These are phyloP conservation scores for Diplazon laetatorius DNA, from an alignment of 2,888 invertebrate genomes.

Conservation along the genomic window DNA sequence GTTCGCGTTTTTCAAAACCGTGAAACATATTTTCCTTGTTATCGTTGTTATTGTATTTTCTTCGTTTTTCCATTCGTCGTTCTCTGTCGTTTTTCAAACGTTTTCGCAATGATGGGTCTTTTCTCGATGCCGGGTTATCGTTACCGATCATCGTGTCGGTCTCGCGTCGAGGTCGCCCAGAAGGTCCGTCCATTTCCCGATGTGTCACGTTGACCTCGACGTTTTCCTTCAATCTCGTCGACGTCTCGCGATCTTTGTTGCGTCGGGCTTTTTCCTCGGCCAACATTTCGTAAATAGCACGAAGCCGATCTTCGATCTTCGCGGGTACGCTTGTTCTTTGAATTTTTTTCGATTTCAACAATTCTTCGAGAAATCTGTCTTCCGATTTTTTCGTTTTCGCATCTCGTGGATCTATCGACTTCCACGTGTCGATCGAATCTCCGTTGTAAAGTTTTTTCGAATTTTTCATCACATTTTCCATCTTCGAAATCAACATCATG, in stretches of 20 bases:
- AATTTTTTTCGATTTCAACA: constrained; percentile 66
- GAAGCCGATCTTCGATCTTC: constrained; percentile 66
- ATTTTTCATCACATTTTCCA: constrained; percentile 66
- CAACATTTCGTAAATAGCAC: constrained; percentile 63
- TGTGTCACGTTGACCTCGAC: background rate
- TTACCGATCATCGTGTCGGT: too few relatives aligned
- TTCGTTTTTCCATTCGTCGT: constrained; percentile 49
- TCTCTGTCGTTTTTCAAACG: constrained; percentile 61
- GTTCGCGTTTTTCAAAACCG: constrained; percentile 67
- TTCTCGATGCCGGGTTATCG: too few relatives aligned
- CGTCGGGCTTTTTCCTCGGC: constrained; percentile 60
- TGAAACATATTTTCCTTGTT: constrained; percentile 72
- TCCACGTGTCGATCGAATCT: background rate
- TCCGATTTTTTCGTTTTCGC: constrained; percentile 32
- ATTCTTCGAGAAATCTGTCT: constrained; percentile 66
- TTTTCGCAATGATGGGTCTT: constrained; percentile 44
- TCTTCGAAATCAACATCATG: constrained; percentile 68
- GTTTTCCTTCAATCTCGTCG: background rate
- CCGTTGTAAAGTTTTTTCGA: constrained; percentile 42
- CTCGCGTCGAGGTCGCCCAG: constrained; percentile 44
- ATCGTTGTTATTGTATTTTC: constrained; percentile 54
- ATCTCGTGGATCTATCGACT: too few relatives aligned
- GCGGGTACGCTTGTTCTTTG: constrained; percentile 66
- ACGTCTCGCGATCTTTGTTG: background rate
- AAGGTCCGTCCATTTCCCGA: background rate